Evolutionary conservation across 1,140 invertebrate species (phyloP).

Genomic region (Drosophila kanapiae): DNA sequence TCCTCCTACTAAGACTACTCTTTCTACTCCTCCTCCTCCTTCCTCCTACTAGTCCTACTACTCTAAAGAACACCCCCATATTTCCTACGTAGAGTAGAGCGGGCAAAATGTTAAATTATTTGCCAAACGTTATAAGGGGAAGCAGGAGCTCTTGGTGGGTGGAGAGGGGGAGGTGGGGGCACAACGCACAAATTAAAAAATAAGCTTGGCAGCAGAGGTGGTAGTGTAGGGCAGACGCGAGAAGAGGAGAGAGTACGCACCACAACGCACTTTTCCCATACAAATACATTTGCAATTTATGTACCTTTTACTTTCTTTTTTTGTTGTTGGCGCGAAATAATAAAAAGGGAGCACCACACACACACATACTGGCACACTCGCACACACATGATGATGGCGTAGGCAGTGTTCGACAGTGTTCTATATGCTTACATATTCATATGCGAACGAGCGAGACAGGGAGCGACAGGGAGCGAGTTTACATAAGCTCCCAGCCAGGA

Average conservation of each 20-base stretch:
- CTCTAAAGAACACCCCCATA: neutral
- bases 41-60: no score
- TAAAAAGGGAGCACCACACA: slow-evolving; percentile 49
- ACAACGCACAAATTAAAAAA: slow-evolving; percentile 48
- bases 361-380: neutral
- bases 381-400: slow-evolving; percentile 17
- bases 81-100: neutral
- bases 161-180: neutral
- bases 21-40: neutral
- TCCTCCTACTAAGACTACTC: neutral
- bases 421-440: slow-evolving; percentile 67
- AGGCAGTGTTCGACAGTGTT: slow-evolving; percentile 51
- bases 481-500: slow-evolving; percentile 35
- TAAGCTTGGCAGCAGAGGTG: slow-evolving; percentile 34
- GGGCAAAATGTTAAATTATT: slow-evolving; percentile 52
- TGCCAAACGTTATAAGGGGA: slow-evolving; percentile 22
- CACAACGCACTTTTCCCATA: slow-evolving; percentile 63
- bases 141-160: neutral
- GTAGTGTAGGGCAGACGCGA: neutral
- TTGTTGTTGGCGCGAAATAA: slow-evolving; percentile 47
- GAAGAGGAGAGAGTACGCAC: slow-evolving; percentile 21
- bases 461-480: slow-evolving; percentile 31
- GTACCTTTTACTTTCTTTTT: slow-evolving; percentile 44
- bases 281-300: slow-evolving; percentile 70
- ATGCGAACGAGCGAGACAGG: slow-evolving; percentile 21